phyloP scores from a whole-genome alignment of 2,113 vertebrate genomes.

The Fulmarus glacialis region DNA sequence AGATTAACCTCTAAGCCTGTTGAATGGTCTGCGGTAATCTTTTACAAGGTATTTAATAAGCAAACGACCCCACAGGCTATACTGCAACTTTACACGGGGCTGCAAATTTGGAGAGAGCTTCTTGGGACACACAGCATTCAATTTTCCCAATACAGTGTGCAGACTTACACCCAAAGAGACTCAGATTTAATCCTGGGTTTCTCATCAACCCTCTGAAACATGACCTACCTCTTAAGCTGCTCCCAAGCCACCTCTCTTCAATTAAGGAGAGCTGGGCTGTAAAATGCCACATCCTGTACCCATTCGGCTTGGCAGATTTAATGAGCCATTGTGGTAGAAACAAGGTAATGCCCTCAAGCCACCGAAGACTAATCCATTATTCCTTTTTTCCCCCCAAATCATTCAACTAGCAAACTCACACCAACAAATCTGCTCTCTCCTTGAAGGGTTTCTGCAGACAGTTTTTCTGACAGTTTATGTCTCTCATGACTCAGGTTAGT shows the following conservation, averaged over 20 bases:
- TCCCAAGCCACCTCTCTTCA: constrained; percentile 50
- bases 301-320: constrained; percentile 70
- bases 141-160: background rate
- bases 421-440: constrained; percentile 32
- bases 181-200: constrained; percentile 28
- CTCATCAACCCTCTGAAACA: constrained; percentile 54
- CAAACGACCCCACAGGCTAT: background rate
- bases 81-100: background rate
- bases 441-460: constrained; percentile 44
- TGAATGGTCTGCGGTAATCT: constrained; percentile 25
- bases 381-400: background rate
- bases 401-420: constrained; percentile 15
- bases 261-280: constrained; percentile 60
- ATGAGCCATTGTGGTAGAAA: constrained; percentile 71
- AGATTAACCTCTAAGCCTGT: constrained; percentile 43
- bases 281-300: constrained; percentile 73
- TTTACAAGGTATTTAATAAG: constrained; percentile 59
- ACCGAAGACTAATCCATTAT: constrained; percentile 28
- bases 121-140: background rate
- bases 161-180: background rate
- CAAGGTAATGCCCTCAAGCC: constrained; percentile 61
- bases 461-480: constrained; percentile 30
- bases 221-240: constrained; percentile 43
- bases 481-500: background rate
- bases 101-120: background rate